Percentiles rank a stretch among this genome's conserved stretches.
Conservation (phyloP, 2,797 vertebrate species). For the Acipenser ruthenus region DNA sequence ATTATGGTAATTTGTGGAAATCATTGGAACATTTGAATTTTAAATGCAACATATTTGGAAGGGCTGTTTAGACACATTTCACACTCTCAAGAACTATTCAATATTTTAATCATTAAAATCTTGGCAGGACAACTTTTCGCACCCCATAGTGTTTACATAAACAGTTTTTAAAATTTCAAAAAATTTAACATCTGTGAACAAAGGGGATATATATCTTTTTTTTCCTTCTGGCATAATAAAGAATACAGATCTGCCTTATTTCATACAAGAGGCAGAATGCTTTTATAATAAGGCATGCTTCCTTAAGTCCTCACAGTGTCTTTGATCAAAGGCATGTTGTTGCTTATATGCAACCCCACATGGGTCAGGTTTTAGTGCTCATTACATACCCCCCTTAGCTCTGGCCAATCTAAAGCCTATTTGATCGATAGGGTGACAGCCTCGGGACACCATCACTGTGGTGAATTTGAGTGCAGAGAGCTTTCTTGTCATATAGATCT, state of each 20-base stretch:
- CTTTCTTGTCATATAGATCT: neutral
- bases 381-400: slow-evolving; percentile 11
- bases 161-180: no score
- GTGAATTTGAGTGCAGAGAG: neutral
- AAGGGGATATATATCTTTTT: no score
- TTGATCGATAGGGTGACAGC: slow-evolving; percentile 23
- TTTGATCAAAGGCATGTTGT: slow-evolving; percentile 1
- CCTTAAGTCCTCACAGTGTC: neutral
- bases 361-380: slow-evolving; percentile 17
- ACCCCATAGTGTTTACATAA: no score
- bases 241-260: neutral
- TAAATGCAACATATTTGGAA: no score
- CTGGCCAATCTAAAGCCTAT: neutral
- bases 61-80: no score
- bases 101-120: no score
- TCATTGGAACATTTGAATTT: no score
- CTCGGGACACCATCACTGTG: slow-evolving; percentile 6
- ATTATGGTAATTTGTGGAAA: no score
- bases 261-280: neutral
- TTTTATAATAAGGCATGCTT: slow-evolving; percentile 6
- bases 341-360: neutral
- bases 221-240: no score
- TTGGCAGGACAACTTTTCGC: no score
- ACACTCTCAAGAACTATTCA: no score
- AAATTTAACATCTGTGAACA: no score